These are phyloP conservation scores for Gouania willdenowi DNA, from an alignment of 2,797 vertebrate species.

Conservation along the genomic window DNA sequence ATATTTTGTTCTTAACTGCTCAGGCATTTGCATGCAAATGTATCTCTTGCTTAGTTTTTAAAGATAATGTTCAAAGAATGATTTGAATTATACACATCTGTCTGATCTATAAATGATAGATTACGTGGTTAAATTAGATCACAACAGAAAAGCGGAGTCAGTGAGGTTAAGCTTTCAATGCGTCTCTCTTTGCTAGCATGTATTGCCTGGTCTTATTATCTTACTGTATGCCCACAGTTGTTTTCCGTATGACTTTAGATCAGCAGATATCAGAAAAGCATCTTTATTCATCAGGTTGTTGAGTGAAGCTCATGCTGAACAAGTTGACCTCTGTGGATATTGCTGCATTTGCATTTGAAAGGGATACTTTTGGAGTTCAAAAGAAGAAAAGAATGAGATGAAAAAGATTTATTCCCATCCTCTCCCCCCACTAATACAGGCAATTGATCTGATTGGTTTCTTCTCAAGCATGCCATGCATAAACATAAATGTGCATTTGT, in stretches of 20 bases:
- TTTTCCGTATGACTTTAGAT: conserved; percentile 19
- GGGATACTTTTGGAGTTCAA: conserved; percentile 57
- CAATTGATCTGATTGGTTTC: conserved; percentile 32
- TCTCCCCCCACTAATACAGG: conserved; percentile 39
- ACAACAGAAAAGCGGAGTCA: too few relatives aligned
- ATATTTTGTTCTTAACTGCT: too few relatives aligned
- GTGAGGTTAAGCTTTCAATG: too few relatives aligned
- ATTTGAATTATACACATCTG: too few relatives aligned
- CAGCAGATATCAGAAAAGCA: conserved; percentile 28
- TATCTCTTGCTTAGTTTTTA: too few relatives aligned
- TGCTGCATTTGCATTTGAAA: conserved; percentile 66
- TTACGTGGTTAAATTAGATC: too few relatives aligned
- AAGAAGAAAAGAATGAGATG: conserved; percentile 45
- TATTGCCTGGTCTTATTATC: background rate
- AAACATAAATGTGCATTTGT: too few relatives aligned
- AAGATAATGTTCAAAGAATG: too few relatives aligned
- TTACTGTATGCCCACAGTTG: conserved; percentile 18
- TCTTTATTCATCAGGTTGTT: conserved; percentile 52
- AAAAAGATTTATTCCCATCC: conserved; percentile 11
- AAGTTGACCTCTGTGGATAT: conserved; percentile 62
- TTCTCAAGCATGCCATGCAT: too few relatives aligned
- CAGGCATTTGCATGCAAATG: too few relatives aligned
- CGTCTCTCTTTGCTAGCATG: too few relatives aligned
- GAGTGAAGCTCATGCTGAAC: conserved; percentile 34
- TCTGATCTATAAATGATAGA: too few relatives aligned